Percentiles rank a stretch among this genome's conserved stretches.
Evolutionary conservation across 2,888 invertebrate genomes (phyloP).

Genomic region (Hemicrepidius hirtus): DNA sequence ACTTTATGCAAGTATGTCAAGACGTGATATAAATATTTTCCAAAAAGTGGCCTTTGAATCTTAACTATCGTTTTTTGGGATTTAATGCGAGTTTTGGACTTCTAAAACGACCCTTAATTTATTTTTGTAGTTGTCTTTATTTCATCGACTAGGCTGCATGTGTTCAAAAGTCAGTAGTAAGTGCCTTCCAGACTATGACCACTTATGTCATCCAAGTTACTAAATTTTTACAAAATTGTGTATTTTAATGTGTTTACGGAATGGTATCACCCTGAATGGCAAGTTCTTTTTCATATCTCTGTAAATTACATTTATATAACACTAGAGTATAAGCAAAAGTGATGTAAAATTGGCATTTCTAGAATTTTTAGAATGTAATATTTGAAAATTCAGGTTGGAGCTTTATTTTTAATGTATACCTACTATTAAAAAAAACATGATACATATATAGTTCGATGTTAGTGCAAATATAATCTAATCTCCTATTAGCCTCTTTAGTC

Average conservation of each 20-base stretch:
- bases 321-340: conserved; percentile 66
- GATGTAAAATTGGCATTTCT: conserved; percentile 70
- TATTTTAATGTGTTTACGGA: conserved; percentile 72
- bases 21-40: conserved; percentile 70
- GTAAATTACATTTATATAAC: conserved; percentile 67
- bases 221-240: conserved; percentile 70
- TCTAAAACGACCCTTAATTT: conserved; percentile 52
- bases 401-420: conserved; percentile 72
- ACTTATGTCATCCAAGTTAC: conserved; percentile 72
- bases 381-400: conserved; percentile 70
- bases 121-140: conserved; percentile 55
- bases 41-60: conserved; percentile 72
- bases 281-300: conserved; percentile 74
- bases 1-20: conserved; percentile 68
- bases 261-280: conserved; percentile 88
- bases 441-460: conserved; percentile 72
- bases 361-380: conserved; percentile 64
- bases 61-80: conserved; percentile 61
- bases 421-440: conserved; percentile 61
- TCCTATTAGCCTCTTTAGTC: conserved; percentile 70
- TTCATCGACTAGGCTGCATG: conserved; percentile 80
- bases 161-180: conserved; percentile 87
- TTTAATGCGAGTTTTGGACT: conserved; percentile 62
- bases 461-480: conserved; percentile 65
- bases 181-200: conserved; percentile 87